Base-by-base conservation (phyloP, 2,888 invertebrate species). In the Apodemia zela region DNA sequence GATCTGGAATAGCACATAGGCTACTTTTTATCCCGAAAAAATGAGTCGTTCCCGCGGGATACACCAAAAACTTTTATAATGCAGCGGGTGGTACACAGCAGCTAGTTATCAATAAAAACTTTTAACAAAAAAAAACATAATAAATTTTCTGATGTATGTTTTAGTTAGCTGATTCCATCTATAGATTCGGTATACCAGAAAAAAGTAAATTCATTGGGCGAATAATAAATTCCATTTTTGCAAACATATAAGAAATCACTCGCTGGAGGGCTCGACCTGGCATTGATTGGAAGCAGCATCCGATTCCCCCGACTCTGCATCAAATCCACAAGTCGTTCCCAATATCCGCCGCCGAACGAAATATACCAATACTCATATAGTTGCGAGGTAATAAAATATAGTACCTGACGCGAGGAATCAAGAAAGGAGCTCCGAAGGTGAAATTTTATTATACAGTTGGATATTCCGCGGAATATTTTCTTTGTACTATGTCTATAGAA, bases 301-400 rank as follows among this genome's bases (percentile, higher is more conserved):
- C 66, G 63, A 68, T 66, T 67, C 68, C 68, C 68, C 64, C 51
- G 64, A 63, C 67, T 59, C 63, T 65, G 67, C 63, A 63, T 64
- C 65, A 64, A 64, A 68, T 63, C 60, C 65, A 65, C 77, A 82
- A 81, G 79, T 78, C 79, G 83, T 80, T 80, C 77, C 80, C 84
- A 79, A 82, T 80, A 80, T 79, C 77, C 81, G 78, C 70, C 70
- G 71, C 71, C 72, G 64, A 63, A 69, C 72, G 73, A 70, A 68
- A 65, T 67, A 71, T 67, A 74, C 71, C 74, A 72, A 73, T 73
- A 74, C 69, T 70, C 69, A 68, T 73, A 64, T 62, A 65, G 60
- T 59, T 65, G 49, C 58, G 72, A 69, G 72, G 74, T 74, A 74
- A 79, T 82, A 83, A 82, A 81, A 77, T 82, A 80, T 78, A 77